These are phyloP conservation scores for Notolepis coatsorum DNA, from an alignment of 2,797 vertebrate species.

Conservation along the genomic window DNA sequence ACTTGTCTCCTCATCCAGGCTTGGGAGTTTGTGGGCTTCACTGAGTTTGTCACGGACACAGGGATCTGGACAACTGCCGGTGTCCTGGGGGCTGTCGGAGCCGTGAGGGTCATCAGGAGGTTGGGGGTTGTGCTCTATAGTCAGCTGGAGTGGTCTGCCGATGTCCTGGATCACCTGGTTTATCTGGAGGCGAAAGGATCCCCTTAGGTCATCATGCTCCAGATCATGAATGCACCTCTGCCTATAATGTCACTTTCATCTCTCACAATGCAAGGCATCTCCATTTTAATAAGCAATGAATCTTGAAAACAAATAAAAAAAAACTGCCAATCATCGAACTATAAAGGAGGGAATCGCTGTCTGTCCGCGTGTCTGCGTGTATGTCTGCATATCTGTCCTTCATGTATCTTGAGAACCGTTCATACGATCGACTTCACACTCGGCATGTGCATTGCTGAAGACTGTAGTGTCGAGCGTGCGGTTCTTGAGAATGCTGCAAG, in stretches of 20 bases:
- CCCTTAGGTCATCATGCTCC: neutral
- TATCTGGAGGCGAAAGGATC: conserved; percentile 77
- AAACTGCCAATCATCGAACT: too few species aligned
- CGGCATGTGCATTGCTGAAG: too few species aligned
- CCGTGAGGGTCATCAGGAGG: conserved; percentile 43
- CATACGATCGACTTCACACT: too few species aligned
- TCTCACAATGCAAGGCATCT: too few species aligned
- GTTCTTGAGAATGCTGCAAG: too few species aligned
- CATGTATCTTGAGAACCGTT: too few species aligned
- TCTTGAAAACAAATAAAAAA: too few species aligned
- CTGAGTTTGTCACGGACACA: conserved; percentile 39
- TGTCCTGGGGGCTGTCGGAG: conserved; percentile 27
- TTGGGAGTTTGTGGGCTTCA: conserved; percentile 59
- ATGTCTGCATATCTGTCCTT: too few species aligned
- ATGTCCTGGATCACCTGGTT: conserved; percentile 90
- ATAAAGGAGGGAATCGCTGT: too few species aligned
- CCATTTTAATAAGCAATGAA: too few species aligned
- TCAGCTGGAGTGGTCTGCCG: conserved; percentile 91
- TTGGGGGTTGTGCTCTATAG: conserved; percentile 91
- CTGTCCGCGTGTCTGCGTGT: too few species aligned
- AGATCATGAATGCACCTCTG: neutral
- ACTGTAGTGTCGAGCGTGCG: too few species aligned
- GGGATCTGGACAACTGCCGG: conserved; percentile 30
- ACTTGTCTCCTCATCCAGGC: conserved; percentile 49
- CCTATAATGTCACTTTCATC: neutral